phyloP scores from a whole-genome alignment of 2,888 invertebrate genomes.

The Torymus tubicola region DNA sequence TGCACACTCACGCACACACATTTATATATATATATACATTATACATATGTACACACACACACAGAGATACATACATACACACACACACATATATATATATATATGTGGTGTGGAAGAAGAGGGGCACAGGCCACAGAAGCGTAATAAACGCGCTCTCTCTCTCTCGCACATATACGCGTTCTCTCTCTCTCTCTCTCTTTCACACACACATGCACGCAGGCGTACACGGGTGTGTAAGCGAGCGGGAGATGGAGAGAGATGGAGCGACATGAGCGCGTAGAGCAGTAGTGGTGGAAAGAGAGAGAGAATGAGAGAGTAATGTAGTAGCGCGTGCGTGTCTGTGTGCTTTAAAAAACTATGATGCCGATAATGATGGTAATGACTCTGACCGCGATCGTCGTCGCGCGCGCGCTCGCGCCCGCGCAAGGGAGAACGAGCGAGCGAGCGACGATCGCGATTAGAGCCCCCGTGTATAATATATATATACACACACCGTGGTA shows the following conservation, averaged over 20 bases:
- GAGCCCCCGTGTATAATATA: no score
- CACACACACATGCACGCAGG: no score
- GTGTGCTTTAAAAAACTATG: neutral
- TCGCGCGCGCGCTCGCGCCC: neutral
- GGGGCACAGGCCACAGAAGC: conserved; percentile 23
- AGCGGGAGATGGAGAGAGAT: no score
- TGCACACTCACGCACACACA: neutral
- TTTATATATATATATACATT: neutral
- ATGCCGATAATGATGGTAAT: neutral
- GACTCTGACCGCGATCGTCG: neutral
- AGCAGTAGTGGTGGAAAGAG: neutral
- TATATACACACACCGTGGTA: no score
- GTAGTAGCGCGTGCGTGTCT: neutral
- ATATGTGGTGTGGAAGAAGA: conserved; percentile 6
- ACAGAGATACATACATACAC: neutral
- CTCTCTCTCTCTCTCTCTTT: no score
- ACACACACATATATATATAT: neutral
- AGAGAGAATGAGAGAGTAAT: conserved; percentile 7
- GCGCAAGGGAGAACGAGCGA: neutral
- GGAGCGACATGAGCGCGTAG: neutral
- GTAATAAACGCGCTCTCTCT: conserved; percentile 37
- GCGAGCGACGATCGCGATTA: neutral
- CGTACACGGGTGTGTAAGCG: no score
- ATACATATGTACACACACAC: neutral
- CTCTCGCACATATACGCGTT: no score